phyloP scores from a whole-genome alignment of 2,797 vertebrate genomes.

The Chromis chromis region DNA sequence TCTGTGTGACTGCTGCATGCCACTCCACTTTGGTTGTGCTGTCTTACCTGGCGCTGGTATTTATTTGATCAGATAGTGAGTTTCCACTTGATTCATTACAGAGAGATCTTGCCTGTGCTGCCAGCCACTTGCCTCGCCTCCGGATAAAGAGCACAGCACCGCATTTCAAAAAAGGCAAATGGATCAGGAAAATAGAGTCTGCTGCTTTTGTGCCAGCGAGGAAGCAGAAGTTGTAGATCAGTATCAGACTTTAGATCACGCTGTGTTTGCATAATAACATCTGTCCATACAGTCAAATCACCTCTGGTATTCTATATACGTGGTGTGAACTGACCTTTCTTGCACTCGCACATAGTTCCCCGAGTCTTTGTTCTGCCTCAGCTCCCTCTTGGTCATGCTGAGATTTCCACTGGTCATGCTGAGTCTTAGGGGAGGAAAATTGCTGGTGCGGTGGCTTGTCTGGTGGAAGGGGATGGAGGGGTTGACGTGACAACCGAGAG shows the following conservation, averaged over 20 bases:
- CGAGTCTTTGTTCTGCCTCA: slow-evolving; percentile 57
- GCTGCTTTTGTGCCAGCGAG: slow-evolving; percentile 28
- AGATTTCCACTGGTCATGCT: slow-evolving; percentile 64
- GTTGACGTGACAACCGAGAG: slow-evolving; percentile 44
- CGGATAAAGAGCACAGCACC: slow-evolving; percentile 28
- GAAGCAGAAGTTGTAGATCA: slow-evolving; percentile 43
- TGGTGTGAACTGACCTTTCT: slow-evolving; percentile 52
- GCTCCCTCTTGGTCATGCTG: slow-evolving; percentile 53
- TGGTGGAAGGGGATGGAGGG: slow-evolving; percentile 30
- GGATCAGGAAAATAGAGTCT: slow-evolving; percentile 21
- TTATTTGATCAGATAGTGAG: slow-evolving; percentile 56
- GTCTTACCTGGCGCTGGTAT: slow-evolving; percentile 28
- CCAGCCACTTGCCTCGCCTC: slow-evolving; percentile 30
- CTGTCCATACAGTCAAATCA: slow-evolving; percentile 50
- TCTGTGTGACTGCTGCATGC: slow-evolving; percentile 4
- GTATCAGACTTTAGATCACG: slow-evolving; percentile 23
- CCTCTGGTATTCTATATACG: slow-evolving; percentile 53
- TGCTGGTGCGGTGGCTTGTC: slow-evolving; percentile 49
- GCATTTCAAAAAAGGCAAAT: slow-evolving; percentile 27
- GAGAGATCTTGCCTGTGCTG: slow-evolving; percentile 33
- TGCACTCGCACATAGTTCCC: slow-evolving; percentile 37
- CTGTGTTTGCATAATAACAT: slow-evolving; percentile 52
- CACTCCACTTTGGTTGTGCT: slow-evolving; percentile 8
- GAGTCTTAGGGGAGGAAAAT: slow-evolving; percentile 51
- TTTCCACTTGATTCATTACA: slow-evolving; percentile 53